Evolutionary conservation across 2,113 vertebrate species (phyloP).

Genomic region (Triplophysa rosa): DNA sequence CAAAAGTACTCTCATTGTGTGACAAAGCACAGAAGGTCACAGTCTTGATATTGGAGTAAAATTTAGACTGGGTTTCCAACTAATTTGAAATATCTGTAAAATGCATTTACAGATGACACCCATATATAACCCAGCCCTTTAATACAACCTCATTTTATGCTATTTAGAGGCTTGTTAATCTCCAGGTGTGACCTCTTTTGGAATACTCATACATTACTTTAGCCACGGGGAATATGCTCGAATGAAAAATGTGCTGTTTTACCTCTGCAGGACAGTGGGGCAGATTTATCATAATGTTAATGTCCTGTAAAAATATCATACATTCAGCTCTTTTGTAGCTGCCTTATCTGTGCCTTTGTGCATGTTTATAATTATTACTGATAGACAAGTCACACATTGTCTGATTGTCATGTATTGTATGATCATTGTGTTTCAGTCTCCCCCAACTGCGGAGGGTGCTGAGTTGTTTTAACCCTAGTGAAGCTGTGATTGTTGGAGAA

Average conservation of each 20-base stretch:
- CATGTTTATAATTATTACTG: no score
- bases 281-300: neutral
- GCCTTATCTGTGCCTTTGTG: neutral
- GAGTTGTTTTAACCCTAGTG: slow-evolving; percentile 82
- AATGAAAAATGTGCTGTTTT: neutral
- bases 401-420: neutral
- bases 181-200: neutral
- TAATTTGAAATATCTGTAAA: neutral
- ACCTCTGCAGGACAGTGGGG: neutral
- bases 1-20: neutral
- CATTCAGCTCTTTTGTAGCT: no score
- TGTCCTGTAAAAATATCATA: neutral
- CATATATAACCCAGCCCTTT: neutral
- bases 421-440: slow-evolving; percentile 69
- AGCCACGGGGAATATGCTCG: neutral
- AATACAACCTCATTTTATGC: neutral
- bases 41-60: neutral
- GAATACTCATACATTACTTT: neutral
- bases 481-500: slow-evolving; percentile 84
- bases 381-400: no score
- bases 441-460: slow-evolving; percentile 81
- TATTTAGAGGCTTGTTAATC: neutral
- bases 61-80: neutral
- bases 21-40: neutral
- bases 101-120: slow-evolving; percentile 4